Percentiles rank a stretch among this genome's conserved stretches.
Conservation (phyloP, 1,140 invertebrate species). For the Pentalonia nigronervosa region DNA sequence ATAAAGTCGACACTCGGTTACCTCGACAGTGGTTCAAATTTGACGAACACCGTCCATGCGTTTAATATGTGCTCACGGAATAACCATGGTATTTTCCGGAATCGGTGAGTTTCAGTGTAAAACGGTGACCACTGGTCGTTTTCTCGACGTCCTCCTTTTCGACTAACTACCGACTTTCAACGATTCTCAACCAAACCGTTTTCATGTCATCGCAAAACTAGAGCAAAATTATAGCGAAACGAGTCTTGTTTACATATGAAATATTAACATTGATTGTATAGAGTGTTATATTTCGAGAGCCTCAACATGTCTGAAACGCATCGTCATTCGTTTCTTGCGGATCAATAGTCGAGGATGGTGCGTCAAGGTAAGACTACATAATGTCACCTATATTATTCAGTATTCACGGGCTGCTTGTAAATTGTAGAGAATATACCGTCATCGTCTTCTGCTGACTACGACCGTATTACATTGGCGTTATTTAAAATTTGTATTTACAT, state of each 20-base stretch:
- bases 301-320: not conserved
- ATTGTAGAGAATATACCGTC: not conserved
- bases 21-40: not conserved
- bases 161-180: not conserved
- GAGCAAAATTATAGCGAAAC: not conserved
- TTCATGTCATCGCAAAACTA: not conserved
- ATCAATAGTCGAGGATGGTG: not conserved
- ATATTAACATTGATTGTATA: not conserved
- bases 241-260: not conserved
- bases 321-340: not conserved
- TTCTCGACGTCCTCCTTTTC: fast-evolving
- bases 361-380: not conserved
- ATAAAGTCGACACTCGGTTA: not conserved
- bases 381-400: not conserved
- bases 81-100: not conserved
- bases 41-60: not conserved
- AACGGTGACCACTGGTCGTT: not conserved
- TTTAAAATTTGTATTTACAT: not conserved
- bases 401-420: not conserved
- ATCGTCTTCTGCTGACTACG: not conserved
- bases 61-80: not conserved
- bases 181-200: not conserved
- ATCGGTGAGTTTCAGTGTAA: not conserved
- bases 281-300: not conserved
- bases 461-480: not conserved